Percentiles rank a stretch among this genome's conserved stretches.
These are phyloP conservation scores for Athene cunicularia DNA, from an alignment of 2,113 vertebrate genomes.

Conservation along the genomic window DNA sequence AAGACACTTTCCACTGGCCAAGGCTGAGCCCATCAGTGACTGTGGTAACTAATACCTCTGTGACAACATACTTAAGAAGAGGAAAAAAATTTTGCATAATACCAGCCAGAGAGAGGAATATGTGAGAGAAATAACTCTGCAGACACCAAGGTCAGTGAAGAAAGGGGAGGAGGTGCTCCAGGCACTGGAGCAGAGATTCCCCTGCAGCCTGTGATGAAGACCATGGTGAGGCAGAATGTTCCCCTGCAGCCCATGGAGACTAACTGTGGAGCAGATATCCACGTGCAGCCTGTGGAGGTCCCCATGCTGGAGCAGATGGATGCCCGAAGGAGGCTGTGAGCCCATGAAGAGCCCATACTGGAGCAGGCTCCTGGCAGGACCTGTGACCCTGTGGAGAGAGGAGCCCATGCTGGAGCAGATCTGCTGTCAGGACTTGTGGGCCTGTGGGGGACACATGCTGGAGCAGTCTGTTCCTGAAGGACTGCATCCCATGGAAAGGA, in stretches of 20 bases:
- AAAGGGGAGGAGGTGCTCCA: too few relatives aligned
- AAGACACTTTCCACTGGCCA: neutral
- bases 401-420: neutral
- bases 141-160: neutral
- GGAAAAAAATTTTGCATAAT: neutral
- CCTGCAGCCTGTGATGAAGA: neutral
- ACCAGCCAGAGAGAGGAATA: neutral
- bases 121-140: neutral
- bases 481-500: neutral
- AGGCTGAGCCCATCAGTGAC: neutral
- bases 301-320: too few relatives aligned
- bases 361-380: neutral
- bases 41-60: neutral
- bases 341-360: fast-evolving
- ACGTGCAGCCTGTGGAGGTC: neutral
- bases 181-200: fast-evolving
- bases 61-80: neutral
- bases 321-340: neutral
- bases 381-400: neutral
- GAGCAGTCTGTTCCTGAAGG: neutral
- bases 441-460: neutral
- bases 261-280: neutral
- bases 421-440: neutral
- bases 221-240: neutral
- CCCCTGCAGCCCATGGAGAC: neutral